phyloP scores from a whole-genome alignment of 2,888 invertebrate species.

The Dione juno region DNA sequence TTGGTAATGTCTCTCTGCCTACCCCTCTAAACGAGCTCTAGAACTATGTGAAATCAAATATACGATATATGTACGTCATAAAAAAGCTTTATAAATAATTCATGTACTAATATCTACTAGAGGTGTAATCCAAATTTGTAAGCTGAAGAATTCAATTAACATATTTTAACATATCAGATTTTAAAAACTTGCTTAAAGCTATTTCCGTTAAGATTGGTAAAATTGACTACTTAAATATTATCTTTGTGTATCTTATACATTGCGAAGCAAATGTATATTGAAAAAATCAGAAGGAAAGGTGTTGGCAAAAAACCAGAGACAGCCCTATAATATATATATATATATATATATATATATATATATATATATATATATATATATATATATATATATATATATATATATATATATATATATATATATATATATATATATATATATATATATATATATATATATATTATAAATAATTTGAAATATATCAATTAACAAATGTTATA shows the following conservation, averaged over 20 bases:
- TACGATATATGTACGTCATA: background rate
- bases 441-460: no score
- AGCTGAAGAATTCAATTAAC: slow-evolving; percentile 8
- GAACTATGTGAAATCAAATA: background rate
- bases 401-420: no score
- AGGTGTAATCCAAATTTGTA: slow-evolving; percentile 7
- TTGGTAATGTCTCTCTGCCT: no score
- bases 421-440: no score
- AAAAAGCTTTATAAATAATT: slow-evolving; percentile 4
- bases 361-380: no score
- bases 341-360: no score
- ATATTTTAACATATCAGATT: background rate
- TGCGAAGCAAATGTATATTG: no score
- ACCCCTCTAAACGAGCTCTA: background rate
- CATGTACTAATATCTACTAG: background rate
- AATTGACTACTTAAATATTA: background rate
- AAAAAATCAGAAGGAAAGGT: no score
- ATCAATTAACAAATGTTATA: background rate
- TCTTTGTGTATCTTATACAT: no score
- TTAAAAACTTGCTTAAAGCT: background rate
- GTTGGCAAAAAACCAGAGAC: no score
- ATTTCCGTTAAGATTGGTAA: background rate
- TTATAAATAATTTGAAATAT: background rate
- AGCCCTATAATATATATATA: no score
- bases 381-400: no score